Conservation (phyloP, 2,888 invertebrate genomes). For the Heteropelma amictum region DNA sequence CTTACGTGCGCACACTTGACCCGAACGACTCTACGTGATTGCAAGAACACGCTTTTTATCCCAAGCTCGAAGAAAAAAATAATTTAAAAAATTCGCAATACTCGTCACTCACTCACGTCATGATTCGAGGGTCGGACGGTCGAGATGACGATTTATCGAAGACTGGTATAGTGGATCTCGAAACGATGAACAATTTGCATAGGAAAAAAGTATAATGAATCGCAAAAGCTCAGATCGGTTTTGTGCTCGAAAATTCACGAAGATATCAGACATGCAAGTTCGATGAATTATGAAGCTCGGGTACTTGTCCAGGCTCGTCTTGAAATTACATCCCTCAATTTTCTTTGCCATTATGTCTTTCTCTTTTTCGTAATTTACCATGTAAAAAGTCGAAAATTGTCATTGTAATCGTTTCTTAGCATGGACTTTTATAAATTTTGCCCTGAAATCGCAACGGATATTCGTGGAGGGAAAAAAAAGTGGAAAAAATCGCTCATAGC, state of each 20-base stretch:
- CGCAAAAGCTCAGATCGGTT: background rate
- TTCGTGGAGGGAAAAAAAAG: no score
- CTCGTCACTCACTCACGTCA: constrained; percentile 7
- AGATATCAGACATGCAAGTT: constrained; percentile 26
- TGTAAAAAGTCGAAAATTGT: constrained; percentile 11
- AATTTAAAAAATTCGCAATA: background rate
- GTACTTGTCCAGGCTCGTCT: background rate
- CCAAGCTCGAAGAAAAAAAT: background rate
- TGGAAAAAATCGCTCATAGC: no score
- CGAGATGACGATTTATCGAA: constrained; percentile 12
- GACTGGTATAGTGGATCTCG: constrained; percentile 4
- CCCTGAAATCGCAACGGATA: no score
- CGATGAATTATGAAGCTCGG: background rate
- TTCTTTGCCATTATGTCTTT: constrained; percentile 8
- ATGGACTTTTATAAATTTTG: no score
- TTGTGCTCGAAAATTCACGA: background rate
- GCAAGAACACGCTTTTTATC: no score
- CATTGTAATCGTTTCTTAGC: background rate
- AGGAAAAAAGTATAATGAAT: background rate
- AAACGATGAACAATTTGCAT: constrained; percentile 15
- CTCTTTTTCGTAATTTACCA: background rate
- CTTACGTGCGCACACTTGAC: no score
- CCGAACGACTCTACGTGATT: no score
- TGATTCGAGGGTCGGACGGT: background rate
- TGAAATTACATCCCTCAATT: constrained; percentile 9